Base-by-base conservation (phyloP, 2,113 vertebrate genomes). In the Catharus fuscescens region DNA sequence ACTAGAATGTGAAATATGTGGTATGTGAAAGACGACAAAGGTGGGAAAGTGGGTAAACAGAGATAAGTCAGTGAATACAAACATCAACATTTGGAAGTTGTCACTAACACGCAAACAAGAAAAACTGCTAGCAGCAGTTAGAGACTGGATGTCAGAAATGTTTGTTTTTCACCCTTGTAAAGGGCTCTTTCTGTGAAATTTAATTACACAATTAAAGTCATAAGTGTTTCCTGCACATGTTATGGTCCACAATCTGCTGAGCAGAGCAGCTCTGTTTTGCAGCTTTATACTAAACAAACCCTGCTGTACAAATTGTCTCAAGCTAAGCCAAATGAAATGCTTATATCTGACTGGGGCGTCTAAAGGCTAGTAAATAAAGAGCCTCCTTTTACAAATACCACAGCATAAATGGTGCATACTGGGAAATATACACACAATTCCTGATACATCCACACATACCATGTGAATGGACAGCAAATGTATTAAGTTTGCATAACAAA, bases 131-230 rank as follows among this genome's bases (percentile, higher is more conserved):
- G 44, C 38, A 91, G 28, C 45, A 73, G 12, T 57, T 61, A 83
- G 42, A 89, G 18, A 31, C 56, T 84, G 52, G 10, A 40, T 84
- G 78, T 73, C 80, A 94, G 34, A 71, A 86, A 64, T 82, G 17
- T 79, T 88, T 93, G 38, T 18, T 90, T 93, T 62, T 88, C 62
- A 69, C 61, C 19, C 64, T 73, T 76, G 36, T 56, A 18, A 93
- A 73, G 66, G 42, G 26, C 62, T 90, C 24, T 83, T 80, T 65
- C 62, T 76, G 40, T 69, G 62, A 92, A 90, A 80, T 76, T 53
- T 73, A 86, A 91, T 88, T 80, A 60, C 45, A 73, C 32, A 65
- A 48, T 65, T 92, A 77, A 80, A 83, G 40, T 57, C 59, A 36
- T 45, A 57, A 81, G 52, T 54, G 34, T 84, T 92, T 95, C 77